Percentiles rank a stretch among this genome's conserved stretches.
Conservation (phyloP, 2,113 vertebrate genomes). For the Hippocampus mohnikei region DNA sequence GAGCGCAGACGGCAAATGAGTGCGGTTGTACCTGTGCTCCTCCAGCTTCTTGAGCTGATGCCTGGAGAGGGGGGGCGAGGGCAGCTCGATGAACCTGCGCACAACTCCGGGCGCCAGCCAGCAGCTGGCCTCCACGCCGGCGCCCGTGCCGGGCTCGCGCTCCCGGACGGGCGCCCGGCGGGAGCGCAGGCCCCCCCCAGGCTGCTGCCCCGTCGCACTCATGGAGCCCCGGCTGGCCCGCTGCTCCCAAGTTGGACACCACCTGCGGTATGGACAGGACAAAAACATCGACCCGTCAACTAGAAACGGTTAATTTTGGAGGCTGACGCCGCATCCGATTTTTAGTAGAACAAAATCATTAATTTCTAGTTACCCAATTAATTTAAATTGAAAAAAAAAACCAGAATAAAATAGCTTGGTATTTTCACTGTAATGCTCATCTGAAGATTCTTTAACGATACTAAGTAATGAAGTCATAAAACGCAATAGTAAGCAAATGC, state of each 20-base stretch:
- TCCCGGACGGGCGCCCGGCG: slow-evolving; percentile 55
- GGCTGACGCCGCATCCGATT: too few species aligned
- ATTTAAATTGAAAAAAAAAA: too few species aligned
- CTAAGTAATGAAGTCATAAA: too few species aligned
- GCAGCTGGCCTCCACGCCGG: slow-evolving; percentile 66
- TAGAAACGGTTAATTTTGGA: too few species aligned
- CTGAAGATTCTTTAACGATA: too few species aligned
- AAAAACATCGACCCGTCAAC: too few species aligned
- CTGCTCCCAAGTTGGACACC: slow-evolving; percentile 33
- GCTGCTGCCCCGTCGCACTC: slow-evolving; percentile 59
- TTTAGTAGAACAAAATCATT: too few species aligned
- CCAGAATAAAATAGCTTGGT: too few species aligned
- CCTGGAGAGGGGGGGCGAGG: slow-evolving; percentile 84
- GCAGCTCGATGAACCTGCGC: slow-evolving; percentile 85
- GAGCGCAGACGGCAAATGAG: too few species aligned
- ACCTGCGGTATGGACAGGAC: not conserved
- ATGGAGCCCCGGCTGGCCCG: slow-evolving; percentile 58
- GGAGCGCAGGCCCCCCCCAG: slow-evolving; percentile 57
- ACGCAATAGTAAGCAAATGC: too few species aligned
- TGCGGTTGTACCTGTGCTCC: slow-evolving; percentile 78
- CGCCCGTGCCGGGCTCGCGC: slow-evolving; percentile 50
- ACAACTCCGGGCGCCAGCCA: slow-evolving; percentile 70
- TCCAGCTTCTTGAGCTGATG: slow-evolving; percentile 96
- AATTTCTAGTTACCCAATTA: too few species aligned
- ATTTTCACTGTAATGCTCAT: too few species aligned